Evolutionary conservation across 2,888 invertebrate genomes (phyloP).

Genomic region (Dicycla oo): DNA sequence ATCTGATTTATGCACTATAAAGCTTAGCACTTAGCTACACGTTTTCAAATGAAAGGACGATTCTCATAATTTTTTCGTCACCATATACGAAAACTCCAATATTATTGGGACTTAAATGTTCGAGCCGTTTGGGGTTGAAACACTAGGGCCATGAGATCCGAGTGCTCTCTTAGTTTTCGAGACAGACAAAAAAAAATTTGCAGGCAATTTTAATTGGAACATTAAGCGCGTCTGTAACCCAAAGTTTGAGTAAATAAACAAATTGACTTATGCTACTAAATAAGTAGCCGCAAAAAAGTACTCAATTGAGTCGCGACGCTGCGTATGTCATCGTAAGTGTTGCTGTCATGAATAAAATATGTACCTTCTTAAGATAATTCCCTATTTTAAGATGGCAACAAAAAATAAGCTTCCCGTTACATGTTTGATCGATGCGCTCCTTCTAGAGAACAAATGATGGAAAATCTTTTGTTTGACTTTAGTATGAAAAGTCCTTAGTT

Average conservation of each 20-base stretch:
- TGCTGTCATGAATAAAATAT: slow-evolving; percentile 39
- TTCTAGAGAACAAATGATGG: background rate
- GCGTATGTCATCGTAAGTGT: slow-evolving; percentile 18
- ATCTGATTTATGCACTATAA: too few species aligned
- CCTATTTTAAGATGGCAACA: slow-evolving; percentile 10
- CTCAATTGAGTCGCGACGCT: slow-evolving; percentile 10
- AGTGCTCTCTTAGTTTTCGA: too few species aligned
- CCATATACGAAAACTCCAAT: too few species aligned
- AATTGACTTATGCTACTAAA: slow-evolving; percentile 4
- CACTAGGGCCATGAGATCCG: too few species aligned
- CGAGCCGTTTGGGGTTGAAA: too few species aligned
- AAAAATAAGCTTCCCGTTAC: slow-evolving; percentile 19
- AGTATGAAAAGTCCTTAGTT: background rate
- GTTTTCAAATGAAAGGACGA: too few species aligned
- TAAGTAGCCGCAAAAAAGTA: slow-evolving; percentile 9
- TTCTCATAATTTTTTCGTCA: too few species aligned
- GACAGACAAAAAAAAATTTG: background rate
- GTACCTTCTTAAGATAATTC: slow-evolving; percentile 14
- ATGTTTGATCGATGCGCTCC: slow-evolving; percentile 4
- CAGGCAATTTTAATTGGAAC: background rate
- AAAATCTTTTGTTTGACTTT: slow-evolving; percentile 7
- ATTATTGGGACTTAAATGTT: too few species aligned
- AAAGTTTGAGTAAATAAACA: background rate
- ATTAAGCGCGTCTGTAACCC: background rate
- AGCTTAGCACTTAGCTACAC: too few species aligned